Conservation (phyloP, 2,797 vertebrate genomes). For the Leuciscus waleckii region DNA sequence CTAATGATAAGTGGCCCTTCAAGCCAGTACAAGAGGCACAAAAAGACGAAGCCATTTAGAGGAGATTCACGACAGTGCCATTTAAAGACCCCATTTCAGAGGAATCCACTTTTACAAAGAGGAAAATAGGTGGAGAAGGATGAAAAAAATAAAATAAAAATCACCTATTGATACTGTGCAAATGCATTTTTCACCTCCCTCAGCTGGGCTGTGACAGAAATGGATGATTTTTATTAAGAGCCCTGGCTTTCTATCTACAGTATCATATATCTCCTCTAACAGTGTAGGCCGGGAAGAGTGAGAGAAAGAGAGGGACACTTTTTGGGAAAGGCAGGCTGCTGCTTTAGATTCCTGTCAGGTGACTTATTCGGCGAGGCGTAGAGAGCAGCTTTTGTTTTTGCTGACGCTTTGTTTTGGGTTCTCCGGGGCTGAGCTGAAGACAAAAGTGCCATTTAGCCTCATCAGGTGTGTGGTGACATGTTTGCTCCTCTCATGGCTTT, state of each 20-base stretch:
- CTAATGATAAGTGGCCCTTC: slow-evolving; percentile 73
- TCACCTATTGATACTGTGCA: slow-evolving; percentile 71
- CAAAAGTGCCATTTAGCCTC: slow-evolving; percentile 42
- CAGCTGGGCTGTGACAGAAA: slow-evolving; percentile 77
- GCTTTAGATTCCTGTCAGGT: slow-evolving; percentile 55
- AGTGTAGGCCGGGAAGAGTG: slow-evolving; percentile 64
- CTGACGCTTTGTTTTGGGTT: slow-evolving; percentile 51
- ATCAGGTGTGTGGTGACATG: slow-evolving; percentile 43
- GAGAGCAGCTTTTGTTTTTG: slow-evolving; percentile 54
- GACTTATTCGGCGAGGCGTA: slow-evolving; percentile 46
- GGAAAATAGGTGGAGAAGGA: slow-evolving; percentile 29
- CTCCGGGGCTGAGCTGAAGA: slow-evolving; percentile 45
- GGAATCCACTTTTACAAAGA: slow-evolving; percentile 64
- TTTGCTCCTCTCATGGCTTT: slow-evolving; percentile 27
- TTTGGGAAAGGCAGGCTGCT: slow-evolving; percentile 13
- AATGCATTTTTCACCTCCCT: slow-evolving; percentile 70
- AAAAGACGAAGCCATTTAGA: slow-evolving; percentile 69
- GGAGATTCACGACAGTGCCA: slow-evolving; percentile 63
- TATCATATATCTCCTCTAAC: slow-evolving; percentile 75
- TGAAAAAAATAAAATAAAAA: slow-evolving; percentile 16
- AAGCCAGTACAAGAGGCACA: slow-evolving; percentile 38
- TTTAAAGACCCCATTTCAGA: slow-evolving; percentile 64
- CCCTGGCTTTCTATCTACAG: slow-evolving; percentile 74
- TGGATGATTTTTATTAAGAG: slow-evolving; percentile 81
- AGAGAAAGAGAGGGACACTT: slow-evolving; percentile 21